Evolutionary conservation across 2,797 vertebrate species (phyloP).

Genomic region (Orestias chungarensis): DNA sequence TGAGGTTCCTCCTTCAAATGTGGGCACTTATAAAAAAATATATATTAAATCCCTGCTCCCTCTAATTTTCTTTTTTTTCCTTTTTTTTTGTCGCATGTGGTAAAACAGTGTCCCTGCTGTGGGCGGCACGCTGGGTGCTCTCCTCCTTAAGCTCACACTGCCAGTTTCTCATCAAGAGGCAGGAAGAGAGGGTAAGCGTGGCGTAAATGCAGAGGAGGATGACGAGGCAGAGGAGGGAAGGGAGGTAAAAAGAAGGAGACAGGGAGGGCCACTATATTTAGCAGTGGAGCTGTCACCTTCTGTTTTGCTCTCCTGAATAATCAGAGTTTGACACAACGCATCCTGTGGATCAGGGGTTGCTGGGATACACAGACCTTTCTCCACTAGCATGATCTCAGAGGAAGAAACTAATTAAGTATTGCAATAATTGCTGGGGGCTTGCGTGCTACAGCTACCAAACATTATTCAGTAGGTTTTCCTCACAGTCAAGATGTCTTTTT

Average conservation of each 20-base stretch:
- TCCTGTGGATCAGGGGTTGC: slow-evolving; percentile 79
- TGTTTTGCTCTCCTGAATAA: slow-evolving; percentile 77
- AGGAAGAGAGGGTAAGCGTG: slow-evolving; percentile 58
- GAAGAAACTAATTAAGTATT: slow-evolving; percentile 61
- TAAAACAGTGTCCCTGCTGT: slow-evolving; percentile 54
- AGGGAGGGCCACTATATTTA: slow-evolving; percentile 83
- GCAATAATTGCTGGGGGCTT: slow-evolving; percentile 66
- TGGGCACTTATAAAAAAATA: slow-evolving; percentile 41
- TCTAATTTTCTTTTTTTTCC: slow-evolving; percentile 19
- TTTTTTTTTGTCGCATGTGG: too few species aligned
- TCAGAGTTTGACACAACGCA: slow-evolving; percentile 76
- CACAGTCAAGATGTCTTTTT: slow-evolving; percentile 22
- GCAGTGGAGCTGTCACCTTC: slow-evolving; percentile 80
- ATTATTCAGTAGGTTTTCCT: slow-evolving; percentile 34
- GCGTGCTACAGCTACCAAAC: slow-evolving; percentile 51
- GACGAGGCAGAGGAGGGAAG: slow-evolving; percentile 53
- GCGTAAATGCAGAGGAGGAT: slow-evolving; percentile 62
- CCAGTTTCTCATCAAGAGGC: slow-evolving; percentile 66
- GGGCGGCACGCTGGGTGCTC: slow-evolving; percentile 45
- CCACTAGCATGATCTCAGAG: slow-evolving; percentile 46
- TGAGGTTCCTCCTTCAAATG: slow-evolving; percentile 42
- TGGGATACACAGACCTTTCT: slow-evolving; percentile 64
- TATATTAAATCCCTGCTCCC: slow-evolving; percentile 8
- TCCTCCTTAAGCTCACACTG: slow-evolving; percentile 44
- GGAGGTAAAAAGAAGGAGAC: slow-evolving; percentile 63